Evolutionary conservation across 1,140 invertebrate genomes (phyloP).

Genomic region (Cryptotermes secundus): DNA sequence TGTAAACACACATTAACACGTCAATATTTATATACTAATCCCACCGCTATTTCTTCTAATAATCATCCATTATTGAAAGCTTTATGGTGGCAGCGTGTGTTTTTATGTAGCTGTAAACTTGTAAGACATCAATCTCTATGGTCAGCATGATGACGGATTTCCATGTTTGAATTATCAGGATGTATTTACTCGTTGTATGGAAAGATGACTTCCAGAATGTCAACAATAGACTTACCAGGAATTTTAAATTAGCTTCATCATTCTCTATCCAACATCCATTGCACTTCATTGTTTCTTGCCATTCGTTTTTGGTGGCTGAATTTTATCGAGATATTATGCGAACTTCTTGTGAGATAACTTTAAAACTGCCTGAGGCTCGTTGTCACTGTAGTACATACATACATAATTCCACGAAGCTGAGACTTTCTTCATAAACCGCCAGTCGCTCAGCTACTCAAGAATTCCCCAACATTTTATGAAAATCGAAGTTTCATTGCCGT

Average conservation of each 20-base stretch:
- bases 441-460: too few relatives aligned
- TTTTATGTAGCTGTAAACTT: background rate
- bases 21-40: background rate
- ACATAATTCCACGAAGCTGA: too few relatives aligned
- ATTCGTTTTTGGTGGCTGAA: background rate
- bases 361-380: background rate
- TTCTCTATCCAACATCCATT: background rate
- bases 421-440: too few relatives aligned
- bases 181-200: background rate
- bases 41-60: background rate
- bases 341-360: background rate
- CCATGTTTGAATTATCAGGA: slow-evolving; percentile 10
- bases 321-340: background rate
- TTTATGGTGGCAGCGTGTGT: background rate
- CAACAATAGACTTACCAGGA: slow-evolving; percentile 6
- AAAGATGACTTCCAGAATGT: slow-evolving; percentile 16
- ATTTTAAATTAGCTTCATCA: slow-evolving; percentile 14
- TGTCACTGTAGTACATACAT: too few relatives aligned
- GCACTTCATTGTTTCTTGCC: background rate
- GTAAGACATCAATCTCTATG: background rate
- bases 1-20: slow-evolving; percentile 15
- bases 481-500: too few relatives aligned
- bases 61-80: slow-evolving; percentile 7
- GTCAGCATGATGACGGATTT: background rate
- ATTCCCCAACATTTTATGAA: too few relatives aligned